Conservation (phyloP, 2,113 vertebrate species). For the Tragelaphus strepsiceros region DNA sequence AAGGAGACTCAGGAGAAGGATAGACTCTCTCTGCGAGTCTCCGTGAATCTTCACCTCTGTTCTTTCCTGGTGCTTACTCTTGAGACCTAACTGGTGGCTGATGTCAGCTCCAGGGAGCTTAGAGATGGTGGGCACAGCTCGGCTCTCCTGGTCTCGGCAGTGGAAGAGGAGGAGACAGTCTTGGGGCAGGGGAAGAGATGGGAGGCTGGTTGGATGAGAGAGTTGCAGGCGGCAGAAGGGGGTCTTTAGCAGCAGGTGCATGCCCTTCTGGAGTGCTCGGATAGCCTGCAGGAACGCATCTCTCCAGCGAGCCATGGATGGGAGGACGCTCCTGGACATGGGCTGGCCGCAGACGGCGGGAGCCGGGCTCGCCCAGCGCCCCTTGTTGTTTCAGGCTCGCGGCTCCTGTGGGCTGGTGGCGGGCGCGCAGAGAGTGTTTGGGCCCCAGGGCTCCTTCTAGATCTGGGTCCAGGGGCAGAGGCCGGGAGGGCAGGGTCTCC, state of each 20-base stretch:
- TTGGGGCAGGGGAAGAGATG: not conserved
- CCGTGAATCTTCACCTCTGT: not conserved
- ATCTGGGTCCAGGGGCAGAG: no score
- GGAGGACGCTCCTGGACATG: not conserved
- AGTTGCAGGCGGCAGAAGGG: constrained; percentile 47
- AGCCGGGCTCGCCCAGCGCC: no score
- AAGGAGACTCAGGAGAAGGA: not conserved
- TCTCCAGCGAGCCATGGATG: rapidly evolving
- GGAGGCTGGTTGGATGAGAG: not conserved
- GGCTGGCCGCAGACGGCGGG: no score
- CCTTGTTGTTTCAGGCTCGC: no score
- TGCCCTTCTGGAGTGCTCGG: constrained; percentile 57
- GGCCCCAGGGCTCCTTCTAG: no score
- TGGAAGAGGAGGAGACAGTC: not conserved
- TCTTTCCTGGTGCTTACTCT: not conserved
- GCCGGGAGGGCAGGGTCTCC: no score
- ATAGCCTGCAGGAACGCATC: not conserved
- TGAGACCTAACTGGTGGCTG: not conserved
- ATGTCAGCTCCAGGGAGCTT: not conserved
- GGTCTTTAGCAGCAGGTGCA: constrained; percentile 36
- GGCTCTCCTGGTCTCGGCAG: not conserved
- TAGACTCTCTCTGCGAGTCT: not conserved
- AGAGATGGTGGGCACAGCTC: not conserved
- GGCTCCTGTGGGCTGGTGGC: no score
- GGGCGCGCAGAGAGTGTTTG: no score